Base-by-base conservation (phyloP, 1,140 invertebrate genomes). In the Dufourea novaeangliae region DNA sequence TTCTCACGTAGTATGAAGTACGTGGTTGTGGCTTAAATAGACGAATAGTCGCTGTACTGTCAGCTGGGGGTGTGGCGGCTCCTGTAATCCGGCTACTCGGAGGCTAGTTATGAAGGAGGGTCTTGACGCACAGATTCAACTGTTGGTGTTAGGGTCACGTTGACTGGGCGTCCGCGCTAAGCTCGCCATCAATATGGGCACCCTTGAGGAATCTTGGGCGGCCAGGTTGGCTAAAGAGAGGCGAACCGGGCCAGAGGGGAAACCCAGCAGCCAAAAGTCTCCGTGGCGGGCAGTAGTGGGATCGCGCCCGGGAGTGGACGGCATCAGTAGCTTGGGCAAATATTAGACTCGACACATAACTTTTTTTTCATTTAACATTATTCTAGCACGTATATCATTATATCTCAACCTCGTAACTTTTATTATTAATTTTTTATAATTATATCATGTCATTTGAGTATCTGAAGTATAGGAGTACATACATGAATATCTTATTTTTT, bases 251-350 rank as follows among this genome's bases (percentile, higher is more conserved):
- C 96, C 97, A 98, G 97, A 96, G 96, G 96, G 96, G 97, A 96
- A 97, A 98, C 96, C 95, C 95, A 97, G 96, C 97, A 98, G 96
- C 96, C 96, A 97, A 97, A 97, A 98, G 97, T 96, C 95, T 95
- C 96, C 97, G 96, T 97, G 97, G 96, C 94, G 95, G 94, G 96
- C 97, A 97, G 97, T 98, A 98, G 97, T 97, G 97, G 97, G 97
- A 98, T 97, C 95, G 97, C 97, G 96, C 95, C 96, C 94, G 96
- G 97, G 97, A 98, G 97, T 97, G 95, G 94, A 93, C 94, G 94
- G 94, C 93, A 94, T 94, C 93, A 93, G 92, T 94, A 97, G 97
- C 97, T 96, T 93, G 94, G 94, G 94, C 95, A 95, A 97, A n/a
- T 94, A 97, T 88, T n/a, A n/a, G 96, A 94, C 94, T 94, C 96